A percentile compares a stretch with the other conserved stretches of the same genome.
Evolutionary conservation across 2,113 vertebrate species (phyloP).

Genomic region (Rafetus swinhoei): DNA sequence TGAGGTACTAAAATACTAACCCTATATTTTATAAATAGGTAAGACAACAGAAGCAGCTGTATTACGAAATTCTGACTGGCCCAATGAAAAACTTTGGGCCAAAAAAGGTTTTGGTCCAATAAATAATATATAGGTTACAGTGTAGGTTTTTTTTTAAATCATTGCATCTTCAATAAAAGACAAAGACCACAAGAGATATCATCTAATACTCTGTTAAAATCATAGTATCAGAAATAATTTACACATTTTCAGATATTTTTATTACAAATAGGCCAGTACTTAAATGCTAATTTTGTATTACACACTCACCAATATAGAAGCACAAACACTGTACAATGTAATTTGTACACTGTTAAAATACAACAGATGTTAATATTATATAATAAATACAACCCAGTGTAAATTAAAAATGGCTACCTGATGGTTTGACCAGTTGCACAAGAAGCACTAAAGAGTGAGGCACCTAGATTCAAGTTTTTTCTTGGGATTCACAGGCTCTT

Average conservation of each 20-base stretch:
- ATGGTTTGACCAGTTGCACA: not conserved
- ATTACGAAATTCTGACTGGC: not conserved
- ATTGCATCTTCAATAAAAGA: not conserved
- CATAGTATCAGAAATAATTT: not conserved
- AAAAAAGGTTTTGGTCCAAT: not conserved
- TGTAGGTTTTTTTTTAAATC: not conserved
- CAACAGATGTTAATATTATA: not conserved
- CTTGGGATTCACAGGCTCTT: not conserved
- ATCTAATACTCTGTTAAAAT: constrained; percentile 17
- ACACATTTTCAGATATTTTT: constrained; percentile 1
- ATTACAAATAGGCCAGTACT: not conserved
- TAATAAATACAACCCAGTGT: not conserved
- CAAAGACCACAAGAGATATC: not conserved
- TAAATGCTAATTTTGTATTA: not conserved
- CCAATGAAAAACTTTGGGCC: not conserved
- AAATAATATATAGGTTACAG: not conserved
- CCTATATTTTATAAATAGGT: not conserved
- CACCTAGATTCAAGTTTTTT: not conserved
- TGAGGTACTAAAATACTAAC: constrained; percentile 26
- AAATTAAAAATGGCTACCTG: constrained; percentile 4
- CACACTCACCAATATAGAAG: not conserved
- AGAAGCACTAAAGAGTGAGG: not conserved
- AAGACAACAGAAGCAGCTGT: not conserved
- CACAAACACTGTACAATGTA: not conserved
- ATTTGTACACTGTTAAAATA: constrained; percentile 31